A percentile compares a stretch with the other conserved stretches of the same genome.
phyloP scores from a whole-genome alignment of 2,888 invertebrate genomes.

The Labia minor region DNA sequence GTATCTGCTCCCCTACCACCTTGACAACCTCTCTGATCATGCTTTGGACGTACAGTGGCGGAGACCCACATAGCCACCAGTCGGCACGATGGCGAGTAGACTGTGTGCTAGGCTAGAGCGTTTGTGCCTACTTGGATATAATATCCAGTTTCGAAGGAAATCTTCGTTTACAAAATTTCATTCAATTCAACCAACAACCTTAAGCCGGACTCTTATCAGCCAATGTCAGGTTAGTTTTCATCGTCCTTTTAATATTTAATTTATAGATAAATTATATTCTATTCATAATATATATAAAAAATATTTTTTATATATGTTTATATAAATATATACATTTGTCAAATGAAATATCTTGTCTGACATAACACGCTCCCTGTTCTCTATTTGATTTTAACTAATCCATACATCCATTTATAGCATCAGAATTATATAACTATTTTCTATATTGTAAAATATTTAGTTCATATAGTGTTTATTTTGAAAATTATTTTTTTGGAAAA shows the following conservation, averaged over 20 bases:
- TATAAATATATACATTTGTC: no score
- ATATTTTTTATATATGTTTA: no score
- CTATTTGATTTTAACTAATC: no score
- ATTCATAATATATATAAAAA: no score
- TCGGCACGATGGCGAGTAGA: slow-evolving; percentile 73
- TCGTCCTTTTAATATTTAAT: not conserved
- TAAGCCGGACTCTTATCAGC: slow-evolving; percentile 36
- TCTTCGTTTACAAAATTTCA: slow-evolving; percentile 55
- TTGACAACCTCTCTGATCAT: slow-evolving; percentile 15
- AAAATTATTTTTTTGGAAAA: no score
- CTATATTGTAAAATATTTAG: no score
- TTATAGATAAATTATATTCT: no score
- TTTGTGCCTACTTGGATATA: slow-evolving; percentile 68
- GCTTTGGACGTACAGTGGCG: slow-evolving; percentile 23
- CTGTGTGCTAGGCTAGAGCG: slow-evolving; percentile 72
- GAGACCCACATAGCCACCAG: slow-evolving; percentile 42
- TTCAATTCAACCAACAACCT: slow-evolving; percentile 49
- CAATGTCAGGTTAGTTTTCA: slow-evolving; percentile 37
- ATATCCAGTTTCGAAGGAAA: slow-evolving; percentile 52
- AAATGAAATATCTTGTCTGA: no score
- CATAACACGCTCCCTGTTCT: no score
- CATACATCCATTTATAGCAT: no score
- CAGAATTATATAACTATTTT: no score
- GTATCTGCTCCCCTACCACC: slow-evolving; percentile 17
- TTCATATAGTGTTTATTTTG: no score